Base-by-base conservation (phyloP, 2,888 invertebrate genomes). In the Eurois occulta region DNA sequence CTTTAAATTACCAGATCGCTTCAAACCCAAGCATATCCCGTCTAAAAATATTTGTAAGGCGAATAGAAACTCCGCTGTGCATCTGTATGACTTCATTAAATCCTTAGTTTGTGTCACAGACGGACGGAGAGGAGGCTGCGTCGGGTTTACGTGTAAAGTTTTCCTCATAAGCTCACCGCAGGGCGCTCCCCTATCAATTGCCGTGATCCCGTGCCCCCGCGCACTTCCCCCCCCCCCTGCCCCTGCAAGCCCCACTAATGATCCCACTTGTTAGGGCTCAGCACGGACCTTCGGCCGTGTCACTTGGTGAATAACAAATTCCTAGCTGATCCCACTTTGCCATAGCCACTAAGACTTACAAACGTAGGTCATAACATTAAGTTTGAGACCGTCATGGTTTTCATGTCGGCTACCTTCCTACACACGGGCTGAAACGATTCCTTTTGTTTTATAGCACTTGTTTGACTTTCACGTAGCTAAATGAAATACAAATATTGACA, bases 211-310 rank as follows among this genome's bases (percentile, higher is more conserved):
- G 75, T 87, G 80, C 80, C 87, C 88, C 88, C 89, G 88, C 87
- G 83, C 80, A 68, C 77, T 75, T 18, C 41, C 4, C 32, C 43
- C 38, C n/a, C 85, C 79, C 81, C 75, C 86, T 84, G 78, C 89
- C 90, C 91, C 91, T 87, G 89, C 86, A 89, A 90, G 92, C 91
- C 90, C 91, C 92, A 93, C 95, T 96, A 96, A 96, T 96, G 96
- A 96, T 95, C 92, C 95, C 96, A 96, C 96, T 96, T 96, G 96
- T 96, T 96, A 95, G 93, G 95, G 95, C 95, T 96, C 95, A 94
- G 91, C 91, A 91, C 93, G 95, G 95, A 95, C 96, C 95, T 95
- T 95, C 93, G 93, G 84, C 94, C 94, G 94, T 95, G 96, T 95
- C 94, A 95, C 93, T 92, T 92, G 92, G 93, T 95, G 96, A 96